These are phyloP conservation scores for rabbit (Oryctolagus cuniculus) DNA, from an alignment of 2,113 vertebrate genomes.

Conservation along the genomic window DNA sequence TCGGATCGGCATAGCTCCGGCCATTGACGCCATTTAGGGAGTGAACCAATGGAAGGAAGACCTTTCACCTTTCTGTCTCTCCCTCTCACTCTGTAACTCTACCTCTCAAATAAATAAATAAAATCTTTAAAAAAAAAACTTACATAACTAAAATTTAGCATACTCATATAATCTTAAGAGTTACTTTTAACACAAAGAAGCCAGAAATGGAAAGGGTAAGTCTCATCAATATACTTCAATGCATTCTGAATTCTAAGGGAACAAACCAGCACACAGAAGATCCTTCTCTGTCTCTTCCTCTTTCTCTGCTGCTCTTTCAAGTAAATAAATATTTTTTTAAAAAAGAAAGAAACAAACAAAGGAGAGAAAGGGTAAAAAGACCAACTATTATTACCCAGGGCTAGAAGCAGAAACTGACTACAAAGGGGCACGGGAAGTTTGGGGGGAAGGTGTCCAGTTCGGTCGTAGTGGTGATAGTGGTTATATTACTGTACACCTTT, in stretches of 20 bases:
- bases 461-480: neutral
- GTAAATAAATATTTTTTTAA: no score
- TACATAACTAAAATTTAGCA: neutral
- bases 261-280: no score
- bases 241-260: neutral
- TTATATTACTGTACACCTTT: neutral
- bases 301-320: no score
- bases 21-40: no score
- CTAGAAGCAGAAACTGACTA: neutral
- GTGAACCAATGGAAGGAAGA: no score
- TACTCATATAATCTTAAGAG: neutral
- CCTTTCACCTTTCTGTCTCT: no score
- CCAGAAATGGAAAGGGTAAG: neutral
- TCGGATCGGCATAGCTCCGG: no score
- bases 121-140: no score
- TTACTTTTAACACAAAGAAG: slow-evolving; percentile 23
- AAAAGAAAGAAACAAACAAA: neutral
- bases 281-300: no score
- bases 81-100: no score
- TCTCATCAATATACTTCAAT: slow-evolving; percentile 32
- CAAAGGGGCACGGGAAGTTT: slow-evolving; percentile 4
- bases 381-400: neutral
- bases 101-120: no score
- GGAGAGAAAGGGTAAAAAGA: neutral
- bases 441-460: neutral